These are phyloP conservation scores for Athripsodes cinereus DNA, from an alignment of 2,888 invertebrate species.

Conservation along the genomic window DNA sequence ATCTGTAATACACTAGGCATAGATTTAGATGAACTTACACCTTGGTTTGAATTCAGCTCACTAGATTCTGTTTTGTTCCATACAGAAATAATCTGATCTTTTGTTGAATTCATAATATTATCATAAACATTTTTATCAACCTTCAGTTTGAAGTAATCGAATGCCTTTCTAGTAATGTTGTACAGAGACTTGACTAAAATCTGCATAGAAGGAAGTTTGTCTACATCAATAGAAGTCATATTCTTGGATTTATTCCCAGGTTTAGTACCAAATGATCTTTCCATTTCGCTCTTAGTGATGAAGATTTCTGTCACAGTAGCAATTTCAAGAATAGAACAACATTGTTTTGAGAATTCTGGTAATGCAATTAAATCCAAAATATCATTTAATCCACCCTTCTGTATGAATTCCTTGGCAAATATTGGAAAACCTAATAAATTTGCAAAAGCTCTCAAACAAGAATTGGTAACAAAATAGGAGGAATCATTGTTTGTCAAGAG, in stretches of 20 bases:
- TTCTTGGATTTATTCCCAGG: background rate
- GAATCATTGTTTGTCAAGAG: constrained; percentile 43
- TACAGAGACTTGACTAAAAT: constrained; percentile 43
- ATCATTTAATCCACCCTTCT: constrained; percentile 51
- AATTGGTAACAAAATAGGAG: constrained; percentile 52
- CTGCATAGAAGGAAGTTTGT: constrained; percentile 37
- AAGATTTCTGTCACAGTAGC: constrained; percentile 55
- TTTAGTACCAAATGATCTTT: background rate
- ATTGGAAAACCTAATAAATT: constrained; percentile 49
- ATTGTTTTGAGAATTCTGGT: constrained; percentile 51
- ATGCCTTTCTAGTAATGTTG: constrained; percentile 40
- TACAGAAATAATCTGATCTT: no score
- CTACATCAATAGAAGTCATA: constrained; percentile 9
- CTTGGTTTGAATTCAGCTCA: background rate
- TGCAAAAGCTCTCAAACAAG: constrained; percentile 55
- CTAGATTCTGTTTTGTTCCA: no score
- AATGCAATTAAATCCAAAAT: constrained; percentile 49
- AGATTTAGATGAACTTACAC: background rate
- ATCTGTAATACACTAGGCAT: constrained; percentile 7
- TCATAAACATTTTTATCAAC: constrained; percentile 36
- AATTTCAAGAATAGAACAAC: constrained; percentile 56
- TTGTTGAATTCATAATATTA: constrained; percentile 36
- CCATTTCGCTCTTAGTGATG: constrained; percentile 38
- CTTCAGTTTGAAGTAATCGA: constrained; percentile 38
- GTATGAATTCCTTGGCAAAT: constrained; percentile 54